phyloP scores from a whole-genome alignment of 2,888 invertebrate genomes.

The Drosophila mimetica region DNA sequence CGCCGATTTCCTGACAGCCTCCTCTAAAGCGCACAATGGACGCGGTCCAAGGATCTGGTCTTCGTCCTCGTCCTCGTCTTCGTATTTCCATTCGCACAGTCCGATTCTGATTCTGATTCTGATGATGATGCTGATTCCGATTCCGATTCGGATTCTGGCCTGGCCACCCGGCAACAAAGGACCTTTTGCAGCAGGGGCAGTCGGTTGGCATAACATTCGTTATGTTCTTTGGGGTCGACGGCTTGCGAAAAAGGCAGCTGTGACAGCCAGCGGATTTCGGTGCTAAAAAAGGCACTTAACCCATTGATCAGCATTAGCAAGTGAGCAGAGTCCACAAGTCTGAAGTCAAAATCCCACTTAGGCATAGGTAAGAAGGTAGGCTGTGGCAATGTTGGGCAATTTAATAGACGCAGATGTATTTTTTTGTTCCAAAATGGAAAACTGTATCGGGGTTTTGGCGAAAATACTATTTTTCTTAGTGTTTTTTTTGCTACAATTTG shows the following conservation, averaged over 20 bases:
- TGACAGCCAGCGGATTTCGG: conserved; percentile 28
- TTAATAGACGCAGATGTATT: too few species aligned
- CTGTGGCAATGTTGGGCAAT: too few species aligned
- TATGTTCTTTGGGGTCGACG: conserved; percentile 18
- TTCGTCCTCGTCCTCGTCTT: conserved; percentile 1
- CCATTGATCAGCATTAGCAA: conserved; percentile 10
- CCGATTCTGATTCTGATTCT: conserved; percentile 9
- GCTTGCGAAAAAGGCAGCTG: conserved; percentile 38
- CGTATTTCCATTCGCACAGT: too few species aligned
- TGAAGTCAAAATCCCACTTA: neutral
- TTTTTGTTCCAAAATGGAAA: too few species aligned
- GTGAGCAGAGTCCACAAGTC: neutral
- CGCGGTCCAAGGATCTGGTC: conserved; percentile 23
- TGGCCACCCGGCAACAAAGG: conserved; percentile 42
- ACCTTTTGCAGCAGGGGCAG: conserved; percentile 14
- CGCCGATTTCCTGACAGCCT: conserved; percentile 26
- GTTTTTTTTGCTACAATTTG: too few species aligned
- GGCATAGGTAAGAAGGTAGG: neutral
- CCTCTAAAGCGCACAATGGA: conserved; percentile 35
- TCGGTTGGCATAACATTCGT: conserved; percentile 19
- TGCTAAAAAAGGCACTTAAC: conserved; percentile 10
- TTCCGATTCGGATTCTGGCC: conserved; percentile 29
- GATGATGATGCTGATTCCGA: conserved; percentile 1
- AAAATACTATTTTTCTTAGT: too few species aligned
- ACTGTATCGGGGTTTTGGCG: too few species aligned